Evolutionary conservation across 2,797 vertebrate species (phyloP).

Genomic region (Micrastur ruficollis): DNA sequence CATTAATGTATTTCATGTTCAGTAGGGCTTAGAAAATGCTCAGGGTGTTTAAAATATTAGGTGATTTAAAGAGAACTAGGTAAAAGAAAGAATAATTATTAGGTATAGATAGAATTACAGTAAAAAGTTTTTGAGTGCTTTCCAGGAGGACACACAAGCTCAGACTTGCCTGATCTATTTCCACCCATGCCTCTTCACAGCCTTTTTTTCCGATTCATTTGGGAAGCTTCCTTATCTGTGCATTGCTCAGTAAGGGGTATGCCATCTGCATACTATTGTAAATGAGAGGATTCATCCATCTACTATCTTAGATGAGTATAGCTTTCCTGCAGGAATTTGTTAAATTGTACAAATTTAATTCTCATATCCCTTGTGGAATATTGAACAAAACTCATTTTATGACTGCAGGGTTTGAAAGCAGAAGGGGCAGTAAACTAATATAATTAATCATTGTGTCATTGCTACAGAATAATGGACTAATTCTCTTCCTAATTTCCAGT

Average conservation of each 20-base stretch:
- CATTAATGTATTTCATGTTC: background rate
- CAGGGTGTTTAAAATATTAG: background rate
- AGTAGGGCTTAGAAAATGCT: background rate
- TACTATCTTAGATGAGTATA: constrained; percentile 42
- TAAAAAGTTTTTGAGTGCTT: background rate
- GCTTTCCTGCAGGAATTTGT: constrained; percentile 57
- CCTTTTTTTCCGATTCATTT: background rate
- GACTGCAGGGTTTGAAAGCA: constrained; percentile 60
- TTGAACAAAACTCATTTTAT: constrained; percentile 57
- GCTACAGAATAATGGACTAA: constrained; percentile 55
- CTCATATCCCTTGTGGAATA: constrained; percentile 54
- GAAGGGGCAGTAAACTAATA: constrained; percentile 58
- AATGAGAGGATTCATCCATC: constrained; percentile 34
- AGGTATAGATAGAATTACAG: background rate
- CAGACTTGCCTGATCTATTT: background rate
- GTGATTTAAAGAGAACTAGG: background rate
- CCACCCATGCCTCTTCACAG: background rate
- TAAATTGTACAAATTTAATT: constrained; percentile 63
- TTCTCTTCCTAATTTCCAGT: constrained; percentile 64
- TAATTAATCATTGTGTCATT: constrained; percentile 68
- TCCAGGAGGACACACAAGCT: background rate
- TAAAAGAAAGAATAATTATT: background rate
- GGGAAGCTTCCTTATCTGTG: constrained; percentile 13
- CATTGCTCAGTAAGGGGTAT: background rate
- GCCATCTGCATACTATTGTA: constrained; percentile 12